Conservation (phyloP, 2,888 invertebrate genomes). For the Rhamphomyia laevipes region DNA sequence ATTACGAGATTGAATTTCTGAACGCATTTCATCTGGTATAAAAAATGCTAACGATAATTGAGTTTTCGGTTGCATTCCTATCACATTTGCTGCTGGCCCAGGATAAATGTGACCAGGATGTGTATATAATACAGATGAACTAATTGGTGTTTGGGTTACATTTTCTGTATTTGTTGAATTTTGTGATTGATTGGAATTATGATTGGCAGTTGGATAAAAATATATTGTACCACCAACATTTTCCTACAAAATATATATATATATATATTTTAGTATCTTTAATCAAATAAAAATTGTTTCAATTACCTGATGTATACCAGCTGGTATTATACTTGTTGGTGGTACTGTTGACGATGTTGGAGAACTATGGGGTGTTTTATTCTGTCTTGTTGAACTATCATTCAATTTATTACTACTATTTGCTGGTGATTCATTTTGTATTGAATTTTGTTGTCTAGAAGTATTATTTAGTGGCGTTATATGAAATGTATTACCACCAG, state of each 20-base stretch:
- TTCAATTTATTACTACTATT: conserved; percentile 20
- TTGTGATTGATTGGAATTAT: conserved; percentile 36
- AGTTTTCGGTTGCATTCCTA: conserved; percentile 36
- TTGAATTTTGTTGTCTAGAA: conserved; percentile 4
- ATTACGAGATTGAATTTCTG: conserved; percentile 34
- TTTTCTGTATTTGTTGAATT: conserved; percentile 21
- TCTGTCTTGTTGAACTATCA: conserved; percentile 39
- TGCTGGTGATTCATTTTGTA: conserved; percentile 28
- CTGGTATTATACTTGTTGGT: conserved; percentile 20
- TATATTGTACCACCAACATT: conserved; percentile 92
- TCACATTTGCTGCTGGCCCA: conserved; percentile 37
- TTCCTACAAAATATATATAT: conserved; percentile 46
- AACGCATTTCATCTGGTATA: conserved; percentile 69
- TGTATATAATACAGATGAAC: conserved; percentile 28
- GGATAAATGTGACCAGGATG: conserved; percentile 34
- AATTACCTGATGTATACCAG: conserved; percentile 36
- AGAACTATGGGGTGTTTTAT: conserved; percentile 40
- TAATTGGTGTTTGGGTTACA: conserved; percentile 25
- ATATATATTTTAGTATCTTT: no score
- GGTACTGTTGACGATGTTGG: conserved; percentile 38
- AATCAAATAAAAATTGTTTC: no score
- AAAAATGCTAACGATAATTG: conserved; percentile 56
- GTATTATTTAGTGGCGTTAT: no score
- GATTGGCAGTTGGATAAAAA: conserved; percentile 64
- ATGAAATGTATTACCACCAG: conserved; percentile 11